These are phyloP conservation scores for Dendrocopos noguchii DNA, from an alignment of 2,113 vertebrate species.

Conservation along the genomic window DNA sequence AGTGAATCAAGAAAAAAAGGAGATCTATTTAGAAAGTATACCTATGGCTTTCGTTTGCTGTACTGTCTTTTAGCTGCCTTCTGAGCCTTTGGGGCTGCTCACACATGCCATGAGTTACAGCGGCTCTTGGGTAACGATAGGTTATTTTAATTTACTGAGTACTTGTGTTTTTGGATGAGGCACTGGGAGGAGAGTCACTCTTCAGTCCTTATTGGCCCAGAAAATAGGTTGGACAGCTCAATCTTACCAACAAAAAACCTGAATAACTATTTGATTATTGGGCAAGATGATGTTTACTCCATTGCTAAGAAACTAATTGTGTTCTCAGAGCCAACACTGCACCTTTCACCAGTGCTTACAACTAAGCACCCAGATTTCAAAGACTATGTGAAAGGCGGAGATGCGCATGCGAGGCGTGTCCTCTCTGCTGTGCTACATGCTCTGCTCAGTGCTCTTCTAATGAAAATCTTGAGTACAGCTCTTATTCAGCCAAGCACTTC, in stretches of 20 bases:
- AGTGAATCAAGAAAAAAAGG: neutral
- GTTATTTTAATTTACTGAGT: neutral
- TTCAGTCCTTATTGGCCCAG: neutral
- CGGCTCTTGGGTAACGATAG: neutral
- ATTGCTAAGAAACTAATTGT: neutral
- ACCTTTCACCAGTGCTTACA: neutral
- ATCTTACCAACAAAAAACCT: neutral
- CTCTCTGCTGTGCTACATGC: neutral
- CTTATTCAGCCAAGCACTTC: neutral
- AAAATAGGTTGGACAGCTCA: neutral
- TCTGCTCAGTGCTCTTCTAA: neutral
- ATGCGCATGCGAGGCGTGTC: fast-evolving
- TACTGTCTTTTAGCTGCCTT: neutral
- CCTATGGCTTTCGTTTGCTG: neutral
- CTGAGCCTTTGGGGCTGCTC: neutral
- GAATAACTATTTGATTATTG: neutral
- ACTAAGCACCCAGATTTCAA: neutral
- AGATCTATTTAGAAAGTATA: neutral
- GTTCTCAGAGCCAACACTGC: neutral
- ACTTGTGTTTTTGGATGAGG: neutral
- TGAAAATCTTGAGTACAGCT: neutral
- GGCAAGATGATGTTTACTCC: neutral
- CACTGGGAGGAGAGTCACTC: neutral
- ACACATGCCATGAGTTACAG: neutral
- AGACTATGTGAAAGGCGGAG: neutral